These are phyloP conservation scores for Tragelaphus imberbis DNA, from an alignment of 2,113 vertebrate genomes.

Conservation along the genomic window DNA sequence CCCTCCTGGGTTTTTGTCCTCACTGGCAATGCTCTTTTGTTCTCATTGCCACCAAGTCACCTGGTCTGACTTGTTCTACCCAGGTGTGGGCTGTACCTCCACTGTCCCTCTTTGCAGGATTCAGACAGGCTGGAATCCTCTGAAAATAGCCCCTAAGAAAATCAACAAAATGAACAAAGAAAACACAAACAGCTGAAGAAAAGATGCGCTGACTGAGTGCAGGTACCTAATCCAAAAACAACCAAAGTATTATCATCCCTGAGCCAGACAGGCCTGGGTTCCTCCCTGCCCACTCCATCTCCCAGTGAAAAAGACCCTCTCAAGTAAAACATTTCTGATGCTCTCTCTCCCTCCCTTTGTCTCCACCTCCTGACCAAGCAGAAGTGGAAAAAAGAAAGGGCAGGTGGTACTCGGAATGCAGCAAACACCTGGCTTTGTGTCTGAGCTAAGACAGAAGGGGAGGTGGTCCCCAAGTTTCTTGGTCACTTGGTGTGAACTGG, in stretches of 20 bases:
- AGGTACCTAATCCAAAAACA: constrained; percentile 9
- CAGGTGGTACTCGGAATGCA: not conserved
- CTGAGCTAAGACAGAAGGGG: not conserved
- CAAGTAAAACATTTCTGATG: not conserved
- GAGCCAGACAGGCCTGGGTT: not conserved
- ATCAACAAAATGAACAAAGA: constrained; percentile 37
- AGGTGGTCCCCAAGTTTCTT: not conserved
- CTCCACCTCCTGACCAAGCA: too few species aligned
- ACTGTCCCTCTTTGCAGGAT: not conserved
- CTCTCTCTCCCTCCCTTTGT: fast-evolving
- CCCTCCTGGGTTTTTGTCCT: not conserved
- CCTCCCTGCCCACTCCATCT: not conserved
- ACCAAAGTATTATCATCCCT: not conserved
- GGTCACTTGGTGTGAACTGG: not conserved
- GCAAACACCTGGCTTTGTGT: not conserved
- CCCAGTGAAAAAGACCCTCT: not conserved
- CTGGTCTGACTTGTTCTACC: not conserved
- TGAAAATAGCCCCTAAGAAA: constrained; percentile 46
- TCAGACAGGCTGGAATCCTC: constrained; percentile 59
- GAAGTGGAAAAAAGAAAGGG: not conserved
- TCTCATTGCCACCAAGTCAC: not conserved
- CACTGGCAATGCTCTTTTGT: not conserved
- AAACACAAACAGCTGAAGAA: not conserved
- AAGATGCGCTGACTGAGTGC: not conserved
- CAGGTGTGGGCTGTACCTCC: not conserved